Percentiles rank a stretch among this genome's conserved stretches.
Conservation (phyloP, 2,888 invertebrate genomes). For the Pollenia angustigena region DNA sequence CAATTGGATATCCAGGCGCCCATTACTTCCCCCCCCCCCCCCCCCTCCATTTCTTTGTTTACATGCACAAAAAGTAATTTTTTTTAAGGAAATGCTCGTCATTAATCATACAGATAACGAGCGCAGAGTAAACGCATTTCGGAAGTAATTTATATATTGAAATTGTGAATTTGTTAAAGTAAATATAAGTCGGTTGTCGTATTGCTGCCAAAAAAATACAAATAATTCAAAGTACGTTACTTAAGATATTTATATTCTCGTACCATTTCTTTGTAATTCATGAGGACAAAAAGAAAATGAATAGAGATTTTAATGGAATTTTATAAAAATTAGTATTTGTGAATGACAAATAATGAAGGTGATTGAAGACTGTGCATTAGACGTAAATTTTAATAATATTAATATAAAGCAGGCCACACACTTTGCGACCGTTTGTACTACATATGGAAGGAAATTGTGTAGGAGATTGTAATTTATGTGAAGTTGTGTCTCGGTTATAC, state of each 20-base stretch:
- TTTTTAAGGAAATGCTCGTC: constrained; percentile 41
- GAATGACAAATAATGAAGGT: not conserved
- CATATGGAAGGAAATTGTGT: no score
- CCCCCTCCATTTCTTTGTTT: not conserved
- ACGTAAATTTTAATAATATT: no score
- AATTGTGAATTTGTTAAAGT: constrained; percentile 42
- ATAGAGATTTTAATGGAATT: no score
- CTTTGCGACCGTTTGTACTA: no score
- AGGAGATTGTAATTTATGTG: no score
- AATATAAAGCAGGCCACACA: no score
- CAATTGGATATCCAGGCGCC: not conserved
- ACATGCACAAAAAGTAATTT: constrained; percentile 18
- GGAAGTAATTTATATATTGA: constrained; percentile 65
- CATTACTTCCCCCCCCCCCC: not conserved
- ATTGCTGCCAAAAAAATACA: constrained; percentile 15
- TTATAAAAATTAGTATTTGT: no score
- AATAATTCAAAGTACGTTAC: not conserved
- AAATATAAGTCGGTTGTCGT: not conserved
- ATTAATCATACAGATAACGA: constrained; percentile 58
- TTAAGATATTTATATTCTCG: not conserved
- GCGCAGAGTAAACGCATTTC: constrained; percentile 60
- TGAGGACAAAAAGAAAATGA: no score
- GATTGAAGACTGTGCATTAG: not conserved
- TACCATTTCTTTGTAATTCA: not conserved
- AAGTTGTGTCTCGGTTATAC: no score